These are phyloP conservation scores for Neelides sp. DNA, from an alignment of 1,140 invertebrate genomes.

Conservation along the genomic window DNA sequence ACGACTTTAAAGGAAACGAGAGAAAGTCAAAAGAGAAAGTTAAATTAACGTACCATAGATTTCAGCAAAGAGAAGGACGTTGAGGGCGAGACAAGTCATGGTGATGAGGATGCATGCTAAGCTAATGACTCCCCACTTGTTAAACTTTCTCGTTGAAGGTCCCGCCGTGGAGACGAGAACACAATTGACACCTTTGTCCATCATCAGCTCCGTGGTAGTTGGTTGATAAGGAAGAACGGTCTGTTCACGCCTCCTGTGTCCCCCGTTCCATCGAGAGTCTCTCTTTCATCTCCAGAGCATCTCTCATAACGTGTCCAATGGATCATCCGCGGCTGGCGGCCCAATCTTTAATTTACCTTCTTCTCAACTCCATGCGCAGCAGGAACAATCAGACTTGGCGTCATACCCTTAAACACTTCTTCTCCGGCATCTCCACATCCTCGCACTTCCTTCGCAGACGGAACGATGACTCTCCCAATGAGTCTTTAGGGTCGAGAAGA, in stretches of 20 bases:
- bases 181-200: constrained; percentile 28
- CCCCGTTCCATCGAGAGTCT: neutral
- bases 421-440: no score
- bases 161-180: constrained; percentile 24
- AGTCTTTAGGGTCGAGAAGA: no score
- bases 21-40: neutral
- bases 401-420: no score
- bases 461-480: no score
- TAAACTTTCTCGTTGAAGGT: no score
- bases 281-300: neutral
- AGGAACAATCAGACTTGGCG: no score
- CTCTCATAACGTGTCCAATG: no score
- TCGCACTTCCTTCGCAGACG: no score
- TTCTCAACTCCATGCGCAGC: no score
- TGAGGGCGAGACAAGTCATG: constrained; percentile 10
- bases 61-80: constrained; percentile 11
- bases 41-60: constrained; percentile 14
- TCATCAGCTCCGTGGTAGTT: constrained; percentile 10
- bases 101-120: constrained; percentile 9
- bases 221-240: neutral
- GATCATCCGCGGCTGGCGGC: no score
- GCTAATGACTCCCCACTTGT: constrained; percentile 17
- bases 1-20: no score
- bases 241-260: neutral
- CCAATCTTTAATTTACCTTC: no score